Evolutionary conservation across 2,797 vertebrate genomes (phyloP), one percentile per base, ranked within the genome.

Genomic region (Sciurus vulgaris): DNA sequence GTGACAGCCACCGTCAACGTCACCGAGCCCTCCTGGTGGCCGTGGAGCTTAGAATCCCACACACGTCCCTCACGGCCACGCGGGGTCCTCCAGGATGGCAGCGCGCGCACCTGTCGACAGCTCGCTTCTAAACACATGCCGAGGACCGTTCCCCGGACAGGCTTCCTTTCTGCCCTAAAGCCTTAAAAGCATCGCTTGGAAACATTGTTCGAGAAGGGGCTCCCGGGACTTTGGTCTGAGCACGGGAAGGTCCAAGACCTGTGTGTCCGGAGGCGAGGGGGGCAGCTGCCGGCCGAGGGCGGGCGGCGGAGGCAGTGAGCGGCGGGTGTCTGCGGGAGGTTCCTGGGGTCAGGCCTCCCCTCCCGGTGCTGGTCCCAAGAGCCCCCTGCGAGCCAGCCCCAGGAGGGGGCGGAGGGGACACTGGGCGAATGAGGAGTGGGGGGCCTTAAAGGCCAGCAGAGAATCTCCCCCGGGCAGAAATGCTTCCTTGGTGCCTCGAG

Each of bases 261-360:
- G 30, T 15, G 47, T 86, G 76, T 20, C 12, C 0, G 70, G 54
- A n/a, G 67, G n/a, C n/a, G n/a, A n/a, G 54, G 28, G 28, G 30
- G 5, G 13, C 1, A 2, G 13, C 30, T 15, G 67, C 59, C 0
- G 47, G 41, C 56, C 4, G 35, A 17, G 0, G 47, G 47, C 1
- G 20, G 18, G 35, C 22, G 1, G 14, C 2, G 6, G 30, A n/a
- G n/a, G n/a, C n/a, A n/a, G 51, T 5, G 18, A 24, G 7, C 17
- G 0, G 8, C 70, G 5, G 3, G 0, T 1, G 11, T 9, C 20
- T 47, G 6, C 5, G 2, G 9, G 15, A 0, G 1, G 17, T 38
- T 38, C 38, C 38, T 38, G 38, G 38, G 38, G 38, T 38, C 38
- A 38, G 38, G 38, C 38, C 38, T 38, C 38, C 38, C 38, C 38